Percentiles rank a stretch among this genome's conserved stretches.
phyloP scores from a whole-genome alignment of 1,140 invertebrate genomes.

The Eueides isabella region DNA sequence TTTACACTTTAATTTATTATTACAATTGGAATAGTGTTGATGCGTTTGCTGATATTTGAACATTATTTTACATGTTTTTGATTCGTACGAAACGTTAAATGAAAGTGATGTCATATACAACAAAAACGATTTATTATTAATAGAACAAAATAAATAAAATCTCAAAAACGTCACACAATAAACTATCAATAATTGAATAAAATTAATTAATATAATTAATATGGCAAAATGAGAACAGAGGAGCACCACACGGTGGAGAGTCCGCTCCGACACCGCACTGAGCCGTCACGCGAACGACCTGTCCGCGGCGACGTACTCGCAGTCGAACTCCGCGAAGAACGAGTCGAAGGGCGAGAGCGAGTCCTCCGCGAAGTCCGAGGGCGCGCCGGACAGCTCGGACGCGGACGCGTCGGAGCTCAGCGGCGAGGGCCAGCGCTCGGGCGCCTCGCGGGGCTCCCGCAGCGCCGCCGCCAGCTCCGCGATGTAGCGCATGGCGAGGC shows the following conservation, averaged over 20 bases:
- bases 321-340: slow-evolving; percentile 79
- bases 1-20: too few species aligned
- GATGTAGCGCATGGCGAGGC: slow-evolving; percentile 94
- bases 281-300: slow-evolving; percentile 73
- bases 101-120: slow-evolving; percentile 45
- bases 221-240: slow-evolving; percentile 68
- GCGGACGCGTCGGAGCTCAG: slow-evolving; percentile 71
- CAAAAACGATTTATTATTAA: slow-evolving; percentile 77
- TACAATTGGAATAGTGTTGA: too few species aligned
- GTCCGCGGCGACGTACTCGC: slow-evolving; percentile 63
- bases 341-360: slow-evolving; percentile 78
- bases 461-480: slow-evolving; percentile 82
- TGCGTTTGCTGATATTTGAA: too few species aligned
- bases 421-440: slow-evolving; percentile 73
- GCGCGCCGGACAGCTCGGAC: slow-evolving; percentile 72
- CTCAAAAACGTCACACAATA: slow-evolving; percentile 63
- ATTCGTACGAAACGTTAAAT: not conserved
- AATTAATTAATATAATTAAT: slow-evolving; percentile 71
- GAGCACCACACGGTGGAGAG: slow-evolving; percentile 53
- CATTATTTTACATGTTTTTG: too few species aligned
- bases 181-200: slow-evolving; percentile 55
- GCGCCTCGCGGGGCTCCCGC: slow-evolving; percentile 39
- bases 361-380: slow-evolving; percentile 75
- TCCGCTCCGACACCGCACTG: slow-evolving; percentile 59
- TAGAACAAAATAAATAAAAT: slow-evolving; percentile 75